Evolutionary conservation across 2,113 vertebrate genomes (phyloP), one percentile per base, ranked within the genome.

Genomic region (Labeo catla): DNA sequence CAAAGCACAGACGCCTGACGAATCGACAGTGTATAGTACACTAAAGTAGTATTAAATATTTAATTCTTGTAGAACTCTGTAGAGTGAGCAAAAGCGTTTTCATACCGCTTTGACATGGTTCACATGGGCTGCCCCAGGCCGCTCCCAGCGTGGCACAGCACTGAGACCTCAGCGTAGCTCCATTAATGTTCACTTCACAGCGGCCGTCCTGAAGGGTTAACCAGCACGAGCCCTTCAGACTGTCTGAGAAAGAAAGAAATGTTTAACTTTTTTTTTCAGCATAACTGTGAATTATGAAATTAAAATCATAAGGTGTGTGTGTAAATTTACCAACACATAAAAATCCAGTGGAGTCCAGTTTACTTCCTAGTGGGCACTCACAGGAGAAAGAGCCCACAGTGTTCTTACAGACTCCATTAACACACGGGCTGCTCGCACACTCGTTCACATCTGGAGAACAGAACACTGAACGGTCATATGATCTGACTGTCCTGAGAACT

Each of bases 311-410:
- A 21, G 28, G 50, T 61, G 45, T 81, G 7, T 43, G 47, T 84
- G 43, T 23, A 72, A 19, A 70, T 65, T 91, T 91, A 97, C 96
- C 96, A 50, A 96, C 93, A 89, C 96, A 97, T 83, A 96, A 93
- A 77, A 96, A 88, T 79, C 95, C 94, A 0, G 95, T 95, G 57
- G 93, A 86, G 84, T 97, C 96, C 90, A 96, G 86, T 86, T 95
- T 96, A 91, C 95, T 96, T 90, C 95, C 93, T 21, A 94, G 89
- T 1, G 94, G 96, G 87, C 96, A 97, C 47, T 96, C 95, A 85
- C 96, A 97, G 61, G 54, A 89, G 91, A 96, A 97, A 5, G 96
- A 97, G 8, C 96, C 96, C 45, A 94, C 95, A 91, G 93, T 96
- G 93, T 97, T 97, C 90, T 94, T 95, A 91, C 96, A 97, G 86